Percentiles rank a stretch among this genome's conserved stretches.
Evolutionary conservation across 2,113 vertebrate species (phyloP).

Genomic region (Hiodon alosoides): DNA sequence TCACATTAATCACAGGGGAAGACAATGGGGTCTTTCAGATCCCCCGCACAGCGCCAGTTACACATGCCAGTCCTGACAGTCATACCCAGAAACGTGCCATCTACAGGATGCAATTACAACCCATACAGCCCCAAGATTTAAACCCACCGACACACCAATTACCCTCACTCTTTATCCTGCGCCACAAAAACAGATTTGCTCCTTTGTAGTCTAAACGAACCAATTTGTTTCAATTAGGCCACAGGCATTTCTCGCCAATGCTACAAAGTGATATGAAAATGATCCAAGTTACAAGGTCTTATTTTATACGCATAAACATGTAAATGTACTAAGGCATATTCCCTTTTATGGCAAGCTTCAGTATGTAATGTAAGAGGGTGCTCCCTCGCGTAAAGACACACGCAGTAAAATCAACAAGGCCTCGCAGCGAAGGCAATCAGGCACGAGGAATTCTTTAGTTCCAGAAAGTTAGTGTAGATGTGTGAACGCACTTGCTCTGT

Average conservation of each 20-base stretch:
- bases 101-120: slow-evolving; percentile 25
- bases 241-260: background rate
- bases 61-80: slow-evolving; percentile 33
- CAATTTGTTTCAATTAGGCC: background rate
- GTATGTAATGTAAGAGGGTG: no score
- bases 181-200: background rate
- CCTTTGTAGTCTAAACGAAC: background rate
- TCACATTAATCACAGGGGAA: slow-evolving; percentile 49
- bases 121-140: slow-evolving; percentile 21
- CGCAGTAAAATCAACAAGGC: no score
- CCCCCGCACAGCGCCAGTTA: slow-evolving; percentile 45
- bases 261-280: background rate
- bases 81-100: slow-evolving; percentile 20
- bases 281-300: background rate
- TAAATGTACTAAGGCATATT: no score
- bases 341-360: no score
- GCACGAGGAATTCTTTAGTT: no score
- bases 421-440: no score
- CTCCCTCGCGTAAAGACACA: no score
- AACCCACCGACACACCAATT: slow-evolving; percentile 7
- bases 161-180: background rate
- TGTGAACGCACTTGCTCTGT: no score
- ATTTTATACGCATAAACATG: no score
- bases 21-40: slow-evolving; percentile 56
- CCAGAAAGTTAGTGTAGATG: no score